Evolutionary conservation across 2,888 invertebrate genomes (phyloP).

Genomic region (Brenthis daphne): DNA sequence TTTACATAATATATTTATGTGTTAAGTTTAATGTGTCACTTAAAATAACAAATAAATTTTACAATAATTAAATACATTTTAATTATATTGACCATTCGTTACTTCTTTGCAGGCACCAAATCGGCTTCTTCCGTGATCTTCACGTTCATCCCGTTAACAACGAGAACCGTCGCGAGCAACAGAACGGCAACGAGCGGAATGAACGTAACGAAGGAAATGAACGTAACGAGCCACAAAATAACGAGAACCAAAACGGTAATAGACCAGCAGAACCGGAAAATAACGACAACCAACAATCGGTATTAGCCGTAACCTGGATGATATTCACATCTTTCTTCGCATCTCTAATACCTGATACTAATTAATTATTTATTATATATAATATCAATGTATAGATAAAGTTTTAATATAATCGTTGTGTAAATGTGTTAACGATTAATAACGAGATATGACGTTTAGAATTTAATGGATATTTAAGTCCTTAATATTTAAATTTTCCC

Average conservation of each 20-base stretch:
- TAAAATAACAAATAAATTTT: no score
- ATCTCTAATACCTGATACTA: constrained; percentile 95
- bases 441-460: neutral
- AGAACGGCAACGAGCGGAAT: constrained; percentile 8
- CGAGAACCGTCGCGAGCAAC: constrained; percentile 24
- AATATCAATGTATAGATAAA: neutral
- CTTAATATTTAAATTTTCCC: no score
- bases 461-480: no score
- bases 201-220: neutral
- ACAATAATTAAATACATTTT: no score
- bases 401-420: constrained; percentile 8
- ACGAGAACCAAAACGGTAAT: constrained; percentile 47
- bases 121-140: constrained; percentile 87
- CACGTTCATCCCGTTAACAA: constrained; percentile 58
- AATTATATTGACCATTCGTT: neutral
- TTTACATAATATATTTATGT: no score
- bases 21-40: no score
- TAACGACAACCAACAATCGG: constrained; percentile 59
- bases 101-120: constrained; percentile 83
- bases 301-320: constrained; percentile 91
- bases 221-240: constrained; percentile 15
- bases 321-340: constrained; percentile 96
- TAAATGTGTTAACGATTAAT: constrained; percentile 8
- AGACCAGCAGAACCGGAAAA: constrained; percentile 33
- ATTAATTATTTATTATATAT: constrained; percentile 42